Base-by-base conservation (phyloP, 2,888 invertebrate genomes). In the Stenodera caucasica region DNA sequence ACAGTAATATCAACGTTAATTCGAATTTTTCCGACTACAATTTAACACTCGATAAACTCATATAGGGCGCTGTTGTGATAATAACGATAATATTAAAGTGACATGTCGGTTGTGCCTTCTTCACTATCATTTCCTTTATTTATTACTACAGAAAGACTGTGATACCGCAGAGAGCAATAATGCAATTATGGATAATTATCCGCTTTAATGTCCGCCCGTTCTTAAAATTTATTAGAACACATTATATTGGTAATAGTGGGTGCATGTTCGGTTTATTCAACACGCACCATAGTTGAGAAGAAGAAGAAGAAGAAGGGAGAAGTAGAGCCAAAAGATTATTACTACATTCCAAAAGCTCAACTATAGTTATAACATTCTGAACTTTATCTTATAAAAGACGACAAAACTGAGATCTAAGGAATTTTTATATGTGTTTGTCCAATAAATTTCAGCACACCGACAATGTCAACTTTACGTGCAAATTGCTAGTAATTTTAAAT, bases 381-480 rank as follows among this genome's bases (percentile, higher is more conserved):
- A 55, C 55, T 53, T 51, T 57, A 61, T 61, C 61, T 40, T 40
- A 58, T 55, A 57, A 58, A 57, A 61, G 61, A 23, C 15, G 3
- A 15, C 37, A 15, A 18, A 9, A 40, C 37, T 40, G 37, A 40
- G 37, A 40, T 40, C 37, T 40, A 45, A 56, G 62, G 62, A 63
- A 63, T 63, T 63, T 63, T 63, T 63, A 63, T 63, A 63, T 53
- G 56, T 59, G 62, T 56, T 58, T 63, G 62, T 59, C 62, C 62
- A 63, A 63, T 63, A 63, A 58, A 63, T 63, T 59, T 63, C 62
- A 55, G 51, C n/a, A 53, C 33, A 35, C 35, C 35, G 35, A 14
- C 52, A 62, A 59, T 63, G 62, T 56, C 62, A 56, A 56, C 58
- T 63, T 63, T 56, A 63, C 59, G 62, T 59, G 59, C 62, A 59